phyloP scores from a whole-genome alignment of 2,888 invertebrate species.

The Drosophila maculinotata region DNA sequence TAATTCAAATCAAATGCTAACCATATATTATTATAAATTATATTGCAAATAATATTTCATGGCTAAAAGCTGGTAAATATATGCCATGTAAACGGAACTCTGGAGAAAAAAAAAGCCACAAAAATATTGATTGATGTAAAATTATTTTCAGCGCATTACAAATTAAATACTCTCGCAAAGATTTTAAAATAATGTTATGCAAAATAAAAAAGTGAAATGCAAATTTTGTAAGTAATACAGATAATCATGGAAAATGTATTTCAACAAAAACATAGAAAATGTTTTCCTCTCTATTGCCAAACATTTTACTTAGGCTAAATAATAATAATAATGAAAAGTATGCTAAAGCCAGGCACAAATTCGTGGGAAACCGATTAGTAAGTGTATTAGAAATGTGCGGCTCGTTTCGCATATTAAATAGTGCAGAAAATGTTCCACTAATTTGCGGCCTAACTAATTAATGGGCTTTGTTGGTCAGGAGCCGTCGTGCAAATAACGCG shows the following conservation, averaged over 20 bases:
- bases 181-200: background rate
- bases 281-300: background rate
- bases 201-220: background rate
- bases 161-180: conserved; percentile 13
- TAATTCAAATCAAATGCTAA: conserved; percentile 33
- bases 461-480: conserved; percentile 53
- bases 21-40: conserved; percentile 65
- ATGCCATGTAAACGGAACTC: background rate
- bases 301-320: background rate
- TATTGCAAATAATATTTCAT: conserved; percentile 67
- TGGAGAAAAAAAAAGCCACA: conserved; percentile 9
- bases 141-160: background rate
- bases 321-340: background rate
- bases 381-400: conserved; percentile 22
- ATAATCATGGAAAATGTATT: background rate
- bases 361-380: background rate
- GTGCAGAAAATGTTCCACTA: conserved; percentile 66
- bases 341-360: background rate
- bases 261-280: background rate
- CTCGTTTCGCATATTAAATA: conserved; percentile 26
- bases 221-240: background rate
- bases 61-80: conserved; percentile 28
- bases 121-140: background rate
- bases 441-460: conserved; percentile 77
- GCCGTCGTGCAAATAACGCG: conserved; percentile 28